Conservation (phyloP, 1,140 invertebrate species). For the Pollicipes pollicipes region DNA sequence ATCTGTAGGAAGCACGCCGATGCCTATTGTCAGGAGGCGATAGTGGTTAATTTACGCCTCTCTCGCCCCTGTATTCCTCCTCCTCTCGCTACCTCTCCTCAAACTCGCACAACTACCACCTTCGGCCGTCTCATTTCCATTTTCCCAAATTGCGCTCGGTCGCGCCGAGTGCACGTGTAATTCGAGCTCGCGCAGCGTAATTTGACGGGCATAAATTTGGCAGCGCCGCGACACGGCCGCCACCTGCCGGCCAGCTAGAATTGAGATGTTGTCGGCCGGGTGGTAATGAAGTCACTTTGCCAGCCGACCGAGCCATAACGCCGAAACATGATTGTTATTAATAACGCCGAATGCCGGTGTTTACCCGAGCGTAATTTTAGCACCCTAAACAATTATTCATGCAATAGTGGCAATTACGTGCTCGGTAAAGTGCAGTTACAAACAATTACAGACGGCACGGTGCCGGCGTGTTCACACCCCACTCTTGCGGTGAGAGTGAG, state of each 20-base stretch:
- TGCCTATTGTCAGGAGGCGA: too few species aligned
- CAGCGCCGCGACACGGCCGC: neutral
- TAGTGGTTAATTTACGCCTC: too few species aligned
- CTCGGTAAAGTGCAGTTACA: neutral
- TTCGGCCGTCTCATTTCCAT: neutral
- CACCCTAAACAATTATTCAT: neutral
- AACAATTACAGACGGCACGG: neutral
- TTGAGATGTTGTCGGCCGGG: neutral
- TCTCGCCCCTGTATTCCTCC: too few species aligned
- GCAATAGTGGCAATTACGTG: neutral
- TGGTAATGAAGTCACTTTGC: neutral
- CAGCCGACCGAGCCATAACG: too few species aligned
- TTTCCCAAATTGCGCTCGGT: neutral
- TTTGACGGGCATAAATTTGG: neutral
- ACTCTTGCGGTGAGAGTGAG: too few species aligned
- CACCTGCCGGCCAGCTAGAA: neutral
- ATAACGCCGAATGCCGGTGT: neutral
- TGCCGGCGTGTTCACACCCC: too few species aligned
- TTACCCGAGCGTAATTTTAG: neutral
- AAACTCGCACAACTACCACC: neutral
- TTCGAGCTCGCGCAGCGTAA: neutral
- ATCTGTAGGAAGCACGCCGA: too few species aligned
- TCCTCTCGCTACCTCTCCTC: too few species aligned
- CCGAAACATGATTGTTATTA: neutral
- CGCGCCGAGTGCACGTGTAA: neutral